Conservation (phyloP, 1,140 invertebrate genomes). For the Scylla paramamosain region DNA sequence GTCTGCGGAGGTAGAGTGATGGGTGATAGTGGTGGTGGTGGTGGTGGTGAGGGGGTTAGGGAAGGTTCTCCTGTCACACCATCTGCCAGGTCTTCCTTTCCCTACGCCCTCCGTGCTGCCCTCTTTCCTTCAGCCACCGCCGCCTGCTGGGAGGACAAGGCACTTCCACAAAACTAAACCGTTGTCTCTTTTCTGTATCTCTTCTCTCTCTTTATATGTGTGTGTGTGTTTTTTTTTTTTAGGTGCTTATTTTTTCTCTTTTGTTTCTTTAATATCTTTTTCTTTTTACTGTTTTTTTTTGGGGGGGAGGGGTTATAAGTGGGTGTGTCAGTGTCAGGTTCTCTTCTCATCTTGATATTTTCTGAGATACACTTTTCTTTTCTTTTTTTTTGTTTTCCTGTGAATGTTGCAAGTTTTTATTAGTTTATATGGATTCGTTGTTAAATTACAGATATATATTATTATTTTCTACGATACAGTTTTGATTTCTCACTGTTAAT, state of each 20-base stretch:
- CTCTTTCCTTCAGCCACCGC: neutral
- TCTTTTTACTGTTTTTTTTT: no score
- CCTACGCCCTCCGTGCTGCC: neutral
- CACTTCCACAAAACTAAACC: neutral
- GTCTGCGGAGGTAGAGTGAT: neutral
- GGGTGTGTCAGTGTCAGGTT: no score
- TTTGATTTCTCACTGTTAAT: neutral
- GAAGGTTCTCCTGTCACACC: neutral
- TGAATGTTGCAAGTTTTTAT: no score
- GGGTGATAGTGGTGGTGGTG: neutral
- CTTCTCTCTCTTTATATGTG: neutral
- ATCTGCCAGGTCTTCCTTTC: neutral
- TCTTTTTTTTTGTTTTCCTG: no score
- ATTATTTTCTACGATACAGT: neutral
- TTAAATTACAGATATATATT: neutral
- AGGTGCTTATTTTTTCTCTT: no score
- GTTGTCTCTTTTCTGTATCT: neutral
- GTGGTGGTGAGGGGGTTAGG: neutral
- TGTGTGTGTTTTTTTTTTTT: no score
- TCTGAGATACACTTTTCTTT: no score
- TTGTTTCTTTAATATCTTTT: no score
- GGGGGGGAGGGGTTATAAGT: no score
- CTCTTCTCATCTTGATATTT: no score
- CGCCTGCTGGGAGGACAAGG: neutral
- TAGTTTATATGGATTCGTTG: no score